A percentile compares a stretch with the other conserved stretches of the same genome.
Evolutionary conservation across 2,797 vertebrate genomes (phyloP).

Genomic region (Oceanodroma leucorhoa): DNA sequence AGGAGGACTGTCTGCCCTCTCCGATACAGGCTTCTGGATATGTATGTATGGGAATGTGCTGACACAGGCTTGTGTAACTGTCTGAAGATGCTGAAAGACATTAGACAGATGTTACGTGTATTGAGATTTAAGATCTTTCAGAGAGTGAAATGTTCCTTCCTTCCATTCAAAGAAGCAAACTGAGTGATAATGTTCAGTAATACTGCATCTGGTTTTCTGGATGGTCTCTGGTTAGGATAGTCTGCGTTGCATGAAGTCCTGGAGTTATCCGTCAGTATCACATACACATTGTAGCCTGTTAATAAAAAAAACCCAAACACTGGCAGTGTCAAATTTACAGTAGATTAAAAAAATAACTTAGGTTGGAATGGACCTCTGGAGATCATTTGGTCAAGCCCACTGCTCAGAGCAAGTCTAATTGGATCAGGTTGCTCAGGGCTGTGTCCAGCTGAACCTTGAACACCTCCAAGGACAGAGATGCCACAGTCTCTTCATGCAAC

Average conservation of each 20-base stretch:
- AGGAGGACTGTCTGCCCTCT: not conserved
- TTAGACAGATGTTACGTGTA: not conserved
- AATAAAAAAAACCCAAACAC: not conserved
- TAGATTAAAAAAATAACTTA: not conserved
- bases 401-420: not conserved
- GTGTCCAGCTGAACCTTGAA: not conserved
- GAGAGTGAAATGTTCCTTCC: not conserved
- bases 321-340: not conserved
- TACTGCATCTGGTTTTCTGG: not conserved
- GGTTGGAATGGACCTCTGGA: not conserved
- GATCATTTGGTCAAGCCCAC: not conserved
- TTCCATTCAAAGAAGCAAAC: not conserved
- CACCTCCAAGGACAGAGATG: not conserved
- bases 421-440: not conserved
- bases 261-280: not conserved
- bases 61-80: not conserved
- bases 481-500: accelerated
- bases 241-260: not conserved
- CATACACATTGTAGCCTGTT: not conserved
- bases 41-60: not conserved
- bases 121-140: not conserved
- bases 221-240: not conserved
- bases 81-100: not conserved
- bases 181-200: not conserved
- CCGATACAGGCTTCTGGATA: not conserved